Base-by-base conservation (phyloP, 2,888 invertebrate genomes). In the Biston stratarius region DNA sequence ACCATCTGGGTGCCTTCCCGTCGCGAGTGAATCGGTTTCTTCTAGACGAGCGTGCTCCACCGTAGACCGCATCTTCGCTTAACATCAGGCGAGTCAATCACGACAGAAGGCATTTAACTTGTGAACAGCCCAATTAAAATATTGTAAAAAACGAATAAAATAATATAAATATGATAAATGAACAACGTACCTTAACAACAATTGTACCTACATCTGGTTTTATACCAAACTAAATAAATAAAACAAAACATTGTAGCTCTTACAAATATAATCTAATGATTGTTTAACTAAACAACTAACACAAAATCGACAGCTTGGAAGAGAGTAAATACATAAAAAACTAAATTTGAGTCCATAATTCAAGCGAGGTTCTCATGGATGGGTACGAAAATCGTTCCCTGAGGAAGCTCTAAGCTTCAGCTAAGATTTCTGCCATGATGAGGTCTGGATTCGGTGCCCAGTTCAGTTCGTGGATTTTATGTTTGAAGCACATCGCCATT, bases 401-500 rank as follows among this genome's bases (percentile, higher is more conserved):
- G 42, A 24, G 14, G 24, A 6, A 59, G 14, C 6, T 15, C 48
- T 64, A 68, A 45, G 47, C 10, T 59, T 63, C 67, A 40, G 62
- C 63, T 33, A 70, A 38, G 11, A 71, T 11, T 40, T 67, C 58
- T 12, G 62, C 63, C 9, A 74, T 51, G 15, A 70, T 69, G 11
- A 61, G 60, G 5, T 64, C 71, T 33, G 64, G 61, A 3, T 52
- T 9, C 0, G 79, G 79, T 0, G 67, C 68, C 75, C 71, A 75
- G 8, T 69, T 64, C 12, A 73, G 34, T 0, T 47, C 45, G 34
- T 73, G 53, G 15, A 80, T 67, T 8, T 74, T 76, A 5, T 57
- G 60, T 12, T 84, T 77, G 72, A 81, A 82, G 71, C 87, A 87
- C 58, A 75, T 78, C 7, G 75, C 71, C 0, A 79, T n/a, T 34